These are phyloP conservation scores for Drosophila anomalipes DNA, from an alignment of 2,888 invertebrate species.

Conservation along the genomic window DNA sequence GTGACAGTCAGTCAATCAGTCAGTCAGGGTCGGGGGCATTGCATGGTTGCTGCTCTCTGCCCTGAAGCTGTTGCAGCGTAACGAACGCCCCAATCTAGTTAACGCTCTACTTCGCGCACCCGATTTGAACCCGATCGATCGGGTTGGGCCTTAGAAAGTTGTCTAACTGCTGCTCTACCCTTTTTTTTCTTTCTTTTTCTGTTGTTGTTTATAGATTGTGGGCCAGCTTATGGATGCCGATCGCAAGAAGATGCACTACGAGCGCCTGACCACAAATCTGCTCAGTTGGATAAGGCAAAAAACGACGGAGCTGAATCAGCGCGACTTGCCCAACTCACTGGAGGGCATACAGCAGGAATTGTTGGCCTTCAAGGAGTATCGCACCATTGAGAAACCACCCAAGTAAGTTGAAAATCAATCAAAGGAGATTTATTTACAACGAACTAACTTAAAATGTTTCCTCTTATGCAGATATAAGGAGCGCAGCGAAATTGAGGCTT, in stretches of 20 bases:
- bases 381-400: conserved; percentile 98
- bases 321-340: conserved; percentile 96
- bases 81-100: conserved; percentile 69
- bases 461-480: conserved; percentile 92
- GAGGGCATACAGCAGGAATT: conserved; percentile 97
- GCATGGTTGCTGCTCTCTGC: conserved; percentile 38
- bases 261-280: conserved; percentile 92
- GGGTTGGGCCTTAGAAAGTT: conserved; percentile 70
- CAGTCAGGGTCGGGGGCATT: conserved; percentile 51
- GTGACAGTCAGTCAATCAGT: conserved; percentile 27
- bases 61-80: conserved; percentile 70
- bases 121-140: conserved; percentile 45
- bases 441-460: neutral
- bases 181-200: conserved; percentile 2
- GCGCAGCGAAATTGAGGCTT: conserved; percentile 97
- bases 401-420: conserved; percentile 88
- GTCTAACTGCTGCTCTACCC: conserved; percentile 52
- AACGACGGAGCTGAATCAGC: conserved; percentile 92
- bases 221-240: conserved; percentile 98
- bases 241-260: conserved; percentile 95
- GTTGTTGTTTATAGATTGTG: conserved; percentile 90
- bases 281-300: conserved; percentile 97
- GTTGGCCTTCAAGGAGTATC: conserved; percentile 96
- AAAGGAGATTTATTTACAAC: neutral
- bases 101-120: conserved; percentile 77